phyloP scores from a whole-genome alignment of 1,140 invertebrate genomes.

The Drosophila azteca region DNA sequence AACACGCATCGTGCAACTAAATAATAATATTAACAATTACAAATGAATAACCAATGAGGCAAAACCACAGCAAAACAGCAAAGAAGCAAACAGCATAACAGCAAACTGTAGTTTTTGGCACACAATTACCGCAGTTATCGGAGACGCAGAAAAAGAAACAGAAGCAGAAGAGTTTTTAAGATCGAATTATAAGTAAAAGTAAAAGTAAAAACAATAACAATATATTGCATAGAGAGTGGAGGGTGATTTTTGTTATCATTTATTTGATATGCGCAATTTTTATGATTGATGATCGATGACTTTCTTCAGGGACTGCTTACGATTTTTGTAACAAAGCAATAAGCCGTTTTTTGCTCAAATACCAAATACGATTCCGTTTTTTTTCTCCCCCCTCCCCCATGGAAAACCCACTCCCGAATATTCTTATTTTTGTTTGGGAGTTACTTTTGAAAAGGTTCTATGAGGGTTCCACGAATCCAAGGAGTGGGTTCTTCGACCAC shows the following conservation, averaged over 20 bases:
- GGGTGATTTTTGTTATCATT: constrained; percentile 70
- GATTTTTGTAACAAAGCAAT: constrained; percentile 76
- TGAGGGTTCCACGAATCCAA: no score
- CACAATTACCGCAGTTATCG: constrained; percentile 28
- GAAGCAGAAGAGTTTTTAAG: constrained; percentile 25
- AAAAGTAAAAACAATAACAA: constrained; percentile 1
- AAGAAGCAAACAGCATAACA: constrained; percentile 13
- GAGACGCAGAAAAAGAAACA: constrained; percentile 12
- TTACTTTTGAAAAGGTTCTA: no score
- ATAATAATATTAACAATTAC: constrained; percentile 64
- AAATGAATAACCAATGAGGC: constrained; percentile 14
- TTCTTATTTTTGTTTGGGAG: constrained; percentile 7
- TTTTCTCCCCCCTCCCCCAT: background rate
- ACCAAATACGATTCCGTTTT: constrained; percentile 42
- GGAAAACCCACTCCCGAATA: background rate
- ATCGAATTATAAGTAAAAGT: constrained; percentile 5
- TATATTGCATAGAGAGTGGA: constrained; percentile 27
- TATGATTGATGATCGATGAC: constrained; percentile 63
- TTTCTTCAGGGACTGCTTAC: constrained; percentile 79
- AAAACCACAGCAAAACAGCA: constrained; percentile 3
- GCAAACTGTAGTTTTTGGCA: constrained; percentile 61
- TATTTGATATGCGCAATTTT: constrained; percentile 76
- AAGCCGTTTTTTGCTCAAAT: constrained; percentile 76
- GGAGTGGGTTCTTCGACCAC: no score
- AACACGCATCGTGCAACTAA: constrained; percentile 42